Evolutionary conservation across 1,140 invertebrate species (phyloP).

Genomic region (Drosophila funebris): DNA sequence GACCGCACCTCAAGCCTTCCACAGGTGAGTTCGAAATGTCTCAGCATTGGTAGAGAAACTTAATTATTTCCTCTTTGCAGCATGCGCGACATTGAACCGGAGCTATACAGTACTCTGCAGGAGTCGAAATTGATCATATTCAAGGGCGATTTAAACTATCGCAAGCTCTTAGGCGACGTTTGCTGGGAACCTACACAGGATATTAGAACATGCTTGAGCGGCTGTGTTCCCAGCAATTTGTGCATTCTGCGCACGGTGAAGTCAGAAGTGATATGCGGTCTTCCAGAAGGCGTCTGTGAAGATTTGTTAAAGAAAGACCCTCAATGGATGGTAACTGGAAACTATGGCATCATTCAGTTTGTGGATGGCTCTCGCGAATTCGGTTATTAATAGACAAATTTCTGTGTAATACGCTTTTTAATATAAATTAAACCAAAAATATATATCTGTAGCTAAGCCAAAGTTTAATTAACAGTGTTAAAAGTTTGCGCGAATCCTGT

Average conservation of each 20-base stretch:
- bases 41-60: neutral
- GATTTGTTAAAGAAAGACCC: conserved; percentile 86
- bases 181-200: conserved; percentile 90
- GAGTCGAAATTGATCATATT: conserved; percentile 91
- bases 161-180: conserved; percentile 95
- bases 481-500: too few relatives aligned
- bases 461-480: neutral
- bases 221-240: conserved; percentile 92
- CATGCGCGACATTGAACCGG: conserved; percentile 89
- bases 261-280: conserved; percentile 94
- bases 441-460: neutral
- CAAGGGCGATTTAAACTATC: conserved; percentile 98
- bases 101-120: conserved; percentile 90
- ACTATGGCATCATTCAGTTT: conserved; percentile 88
- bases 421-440: conserved; percentile 3
- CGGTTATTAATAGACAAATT: conserved; percentile 49
- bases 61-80: conserved; percentile 77
- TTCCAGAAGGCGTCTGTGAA: conserved; percentile 87
- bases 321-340: conserved; percentile 94
- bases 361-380: conserved; percentile 56
- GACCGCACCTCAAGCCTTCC: conserved; percentile 92
- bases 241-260: conserved; percentile 94
- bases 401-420: neutral
- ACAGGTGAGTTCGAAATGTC: conserved; percentile 23
- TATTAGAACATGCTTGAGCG: conserved; percentile 89